Percentiles rank a stretch among this genome's conserved stretches.
Evolutionary conservation across 2,113 vertebrate genomes (phyloP).

Genomic region (Cacatua alba): DNA sequence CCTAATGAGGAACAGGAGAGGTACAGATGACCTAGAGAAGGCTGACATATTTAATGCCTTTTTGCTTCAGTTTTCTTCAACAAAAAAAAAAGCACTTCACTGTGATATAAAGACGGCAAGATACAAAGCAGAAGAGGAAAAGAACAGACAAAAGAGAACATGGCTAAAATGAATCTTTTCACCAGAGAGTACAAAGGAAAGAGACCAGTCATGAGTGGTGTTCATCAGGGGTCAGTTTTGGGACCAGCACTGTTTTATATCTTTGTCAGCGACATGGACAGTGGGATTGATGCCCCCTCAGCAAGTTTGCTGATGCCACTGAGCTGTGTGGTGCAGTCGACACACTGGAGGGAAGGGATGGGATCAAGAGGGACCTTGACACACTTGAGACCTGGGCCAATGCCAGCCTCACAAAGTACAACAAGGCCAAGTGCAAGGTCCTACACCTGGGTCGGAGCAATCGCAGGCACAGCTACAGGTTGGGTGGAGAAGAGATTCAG

Average conservation of each 20-base stretch:
- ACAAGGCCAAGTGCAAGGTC: not conserved
- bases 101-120: not conserved
- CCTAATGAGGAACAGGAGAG: constrained; percentile 58
- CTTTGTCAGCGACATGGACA: not conserved
- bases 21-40: constrained; percentile 40
- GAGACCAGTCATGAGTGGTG: not conserved
- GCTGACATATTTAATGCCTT: not conserved
- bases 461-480: not conserved
- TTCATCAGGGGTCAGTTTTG: not conserved
- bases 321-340: not conserved
- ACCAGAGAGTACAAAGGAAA: not conserved
- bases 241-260: not conserved
- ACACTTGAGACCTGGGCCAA: not conserved
- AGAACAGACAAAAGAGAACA: not conserved
- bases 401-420: not conserved
- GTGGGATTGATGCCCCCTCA: not conserved
- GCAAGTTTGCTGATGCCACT: not conserved
- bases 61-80: not conserved
- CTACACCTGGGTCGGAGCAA: not conserved
- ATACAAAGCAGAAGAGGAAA: not conserved
- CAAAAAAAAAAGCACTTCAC: not conserved
- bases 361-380: not conserved
- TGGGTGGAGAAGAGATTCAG: not conserved
- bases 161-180: not conserved
- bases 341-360: not conserved